Evolutionary conservation across 2,888 invertebrate genomes (phyloP).

Genomic region (Drosophila putrida): DNA sequence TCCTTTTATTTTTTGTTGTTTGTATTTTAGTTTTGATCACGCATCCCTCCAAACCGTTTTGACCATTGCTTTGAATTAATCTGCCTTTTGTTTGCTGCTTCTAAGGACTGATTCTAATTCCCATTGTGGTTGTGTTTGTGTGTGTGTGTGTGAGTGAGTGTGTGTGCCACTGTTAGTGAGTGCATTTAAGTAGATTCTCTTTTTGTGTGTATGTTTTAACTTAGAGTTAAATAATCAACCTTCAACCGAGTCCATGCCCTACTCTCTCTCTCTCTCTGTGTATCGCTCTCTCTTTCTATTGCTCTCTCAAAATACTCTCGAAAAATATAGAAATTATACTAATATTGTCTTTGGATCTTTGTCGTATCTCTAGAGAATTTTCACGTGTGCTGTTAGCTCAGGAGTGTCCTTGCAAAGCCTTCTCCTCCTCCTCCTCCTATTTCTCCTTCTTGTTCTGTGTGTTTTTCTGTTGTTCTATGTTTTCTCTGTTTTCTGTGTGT

Average conservation of each 20-base stretch:
- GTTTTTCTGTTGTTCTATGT: slow-evolving; percentile 15
- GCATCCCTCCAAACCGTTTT: slow-evolving; percentile 85
- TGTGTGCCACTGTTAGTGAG: slow-evolving; percentile 32
- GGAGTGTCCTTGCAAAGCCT: slow-evolving; percentile 72
- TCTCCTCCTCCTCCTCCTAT: slow-evolving; percentile 16
- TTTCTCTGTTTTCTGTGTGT: slow-evolving; percentile 21
- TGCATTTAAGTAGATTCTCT: slow-evolving; percentile 59
- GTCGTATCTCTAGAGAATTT: slow-evolving; percentile 59
- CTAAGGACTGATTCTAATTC: slow-evolving; percentile 56
- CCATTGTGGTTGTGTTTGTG: slow-evolving; percentile 44
- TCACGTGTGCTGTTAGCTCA: slow-evolving; percentile 59
- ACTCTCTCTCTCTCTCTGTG: slow-evolving; percentile 14
- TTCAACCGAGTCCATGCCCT: slow-evolving; percentile 25
- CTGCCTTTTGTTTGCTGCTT: slow-evolving; percentile 43
- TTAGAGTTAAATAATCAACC: slow-evolving; percentile 58
- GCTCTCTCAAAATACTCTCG: slow-evolving; percentile 19
- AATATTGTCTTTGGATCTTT: slow-evolving; percentile 74
- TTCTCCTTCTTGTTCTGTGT: slow-evolving; percentile 31
- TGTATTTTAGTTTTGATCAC: slow-evolving; percentile 78
- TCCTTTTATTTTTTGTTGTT: not conserved
- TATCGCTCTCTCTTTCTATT: slow-evolving; percentile 4
- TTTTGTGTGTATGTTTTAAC: slow-evolving; percentile 45
- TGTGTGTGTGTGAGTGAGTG: slow-evolving; percentile 30
- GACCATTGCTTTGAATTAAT: slow-evolving; percentile 65
- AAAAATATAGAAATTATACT: slow-evolving; percentile 72